Percentiles rank a stretch among this genome's conserved stretches.
phyloP scores from a whole-genome alignment of 2,888 invertebrate species.

The Hirtodrosophila alboralis region DNA sequence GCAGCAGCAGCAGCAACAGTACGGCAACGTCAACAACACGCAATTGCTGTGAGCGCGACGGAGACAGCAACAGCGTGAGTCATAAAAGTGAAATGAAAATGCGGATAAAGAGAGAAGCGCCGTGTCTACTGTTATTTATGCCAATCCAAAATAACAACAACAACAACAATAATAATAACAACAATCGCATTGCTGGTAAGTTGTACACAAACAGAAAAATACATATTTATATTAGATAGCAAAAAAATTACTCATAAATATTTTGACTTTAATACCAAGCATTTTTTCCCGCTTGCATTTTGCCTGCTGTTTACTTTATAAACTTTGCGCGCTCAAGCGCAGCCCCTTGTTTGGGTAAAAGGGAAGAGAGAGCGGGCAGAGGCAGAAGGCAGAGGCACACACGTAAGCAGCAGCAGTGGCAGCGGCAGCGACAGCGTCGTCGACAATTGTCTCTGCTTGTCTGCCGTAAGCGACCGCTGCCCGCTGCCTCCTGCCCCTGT shows the following conservation, averaged over 20 bases:
- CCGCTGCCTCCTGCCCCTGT: constrained; percentile 11
- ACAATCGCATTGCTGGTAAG: constrained; percentile 71
- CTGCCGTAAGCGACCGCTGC: constrained; percentile 30
- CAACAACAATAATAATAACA: constrained; percentile 51
- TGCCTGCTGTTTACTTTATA: constrained; percentile 66
- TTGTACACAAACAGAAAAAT: constrained; percentile 19
- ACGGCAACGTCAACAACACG: constrained; percentile 72
- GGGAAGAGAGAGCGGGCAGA: constrained; percentile 4
- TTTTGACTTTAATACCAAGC: constrained; percentile 39
- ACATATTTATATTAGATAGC: constrained; percentile 19
- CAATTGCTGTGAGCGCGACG: constrained; percentile 77
- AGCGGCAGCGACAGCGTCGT: constrained; percentile 17
- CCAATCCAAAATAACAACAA: constrained; percentile 82
- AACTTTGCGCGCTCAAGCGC: constrained; percentile 65
- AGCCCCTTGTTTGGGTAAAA: constrained; percentile 19
- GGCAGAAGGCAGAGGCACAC: constrained; percentile 21
- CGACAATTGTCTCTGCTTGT: constrained; percentile 41
- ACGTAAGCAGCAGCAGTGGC: constrained; percentile 38
- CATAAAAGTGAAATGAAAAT: constrained; percentile 85
- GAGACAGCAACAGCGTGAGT: constrained; percentile 83
- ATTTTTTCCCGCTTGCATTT: constrained; percentile 67
- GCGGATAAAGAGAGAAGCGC: constrained; percentile 88
- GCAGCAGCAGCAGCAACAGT: constrained; percentile 58
- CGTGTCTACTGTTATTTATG: constrained; percentile 87
- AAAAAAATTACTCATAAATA: constrained; percentile 51